phyloP scores from a whole-genome alignment of 2,888 invertebrate species.

The Agrotis exclamationis region DNA sequence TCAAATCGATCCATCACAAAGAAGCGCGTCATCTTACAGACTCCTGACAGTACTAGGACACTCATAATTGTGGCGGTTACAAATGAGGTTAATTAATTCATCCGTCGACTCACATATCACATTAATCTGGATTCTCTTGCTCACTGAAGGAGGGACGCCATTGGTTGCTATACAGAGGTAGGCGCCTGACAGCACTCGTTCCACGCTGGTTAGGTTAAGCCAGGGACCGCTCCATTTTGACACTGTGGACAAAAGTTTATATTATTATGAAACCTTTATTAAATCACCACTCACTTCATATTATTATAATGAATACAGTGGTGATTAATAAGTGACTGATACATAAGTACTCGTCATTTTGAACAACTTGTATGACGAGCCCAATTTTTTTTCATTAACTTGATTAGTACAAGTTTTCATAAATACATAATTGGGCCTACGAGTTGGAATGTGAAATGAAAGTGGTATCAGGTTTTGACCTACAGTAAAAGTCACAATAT shows the following conservation, averaged over 20 bases:
- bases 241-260: slow-evolving; percentile 79
- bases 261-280: neutral
- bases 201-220: slow-evolving; percentile 90
- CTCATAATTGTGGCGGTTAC: slow-evolving; percentile 53
- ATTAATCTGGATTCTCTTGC: slow-evolving; percentile 86
- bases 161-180: slow-evolving; percentile 93
- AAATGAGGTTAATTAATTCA: slow-evolving; percentile 56
- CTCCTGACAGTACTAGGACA: slow-evolving; percentile 37
- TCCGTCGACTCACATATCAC: slow-evolving; percentile 86
- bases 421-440: too few species aligned
- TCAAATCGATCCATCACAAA: slow-evolving; percentile 23
- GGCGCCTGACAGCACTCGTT: slow-evolving; percentile 92
- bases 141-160: slow-evolving; percentile 90
- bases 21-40: slow-evolving; percentile 39
- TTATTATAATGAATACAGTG: too few species aligned
- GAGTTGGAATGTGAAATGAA: too few species aligned
- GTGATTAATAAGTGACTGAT: too few species aligned
- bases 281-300: too few species aligned
- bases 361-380: too few species aligned
- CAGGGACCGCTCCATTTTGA: slow-evolving; percentile 90
- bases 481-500: too few species aligned
- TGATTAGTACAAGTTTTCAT: too few species aligned
- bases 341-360: too few species aligned
- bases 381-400: too few species aligned
- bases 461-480: too few species aligned